Base-by-base conservation (phyloP, 2,888 invertebrate genomes). In the Drosophila yooni region DNA sequence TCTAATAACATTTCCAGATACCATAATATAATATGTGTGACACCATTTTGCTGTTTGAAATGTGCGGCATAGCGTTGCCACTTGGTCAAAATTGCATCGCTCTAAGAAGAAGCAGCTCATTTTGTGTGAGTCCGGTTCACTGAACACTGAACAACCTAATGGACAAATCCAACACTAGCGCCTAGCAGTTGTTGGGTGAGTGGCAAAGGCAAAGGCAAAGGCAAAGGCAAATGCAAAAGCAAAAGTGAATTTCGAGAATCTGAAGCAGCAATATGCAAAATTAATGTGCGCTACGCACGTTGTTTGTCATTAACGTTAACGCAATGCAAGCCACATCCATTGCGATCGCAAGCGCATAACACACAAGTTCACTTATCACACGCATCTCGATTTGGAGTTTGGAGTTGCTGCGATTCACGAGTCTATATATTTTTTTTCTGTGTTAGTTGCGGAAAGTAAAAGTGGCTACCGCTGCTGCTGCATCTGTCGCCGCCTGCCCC, bases 361-460 rank as follows among this genome's bases (percentile, higher is more conserved):
- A 68, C 40, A 60, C 62, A 43, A 53, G 63, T 59, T 62, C 46
- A 72, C 36, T 60, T 59, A 59, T 62, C 36, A 67, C 60, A 58
- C 52, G 36, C 58, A 56, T 61, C 75, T 67, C 48, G 59, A 67
- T 60, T 63, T 62, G 33, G 18, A 74, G 50, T 67, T 62, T 51
- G 21, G 53, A 66, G 58, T 67, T 65, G 63, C 57, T 70, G 53
- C 48, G 58, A 66, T 59, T 70, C 65, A 57, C 57, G 18, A 69
- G 63, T 57, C 52, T 27, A 36, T 66, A n/a, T 66, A 43, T 27
- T 25, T 50, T 40, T 73, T 68, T 63, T 48, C 46, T 27, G 21
- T 60, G 70, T 62, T 68, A 66, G 38, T 65, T 76, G 77, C 78
- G 76, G 86, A 84, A 84, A 84, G 83, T 84, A 84, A 84, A 84